A percentile compares a stretch with the other conserved stretches of the same genome.
Conservation (phyloP, 2,888 invertebrate species). For the Chloroclystis v-ata region DNA sequence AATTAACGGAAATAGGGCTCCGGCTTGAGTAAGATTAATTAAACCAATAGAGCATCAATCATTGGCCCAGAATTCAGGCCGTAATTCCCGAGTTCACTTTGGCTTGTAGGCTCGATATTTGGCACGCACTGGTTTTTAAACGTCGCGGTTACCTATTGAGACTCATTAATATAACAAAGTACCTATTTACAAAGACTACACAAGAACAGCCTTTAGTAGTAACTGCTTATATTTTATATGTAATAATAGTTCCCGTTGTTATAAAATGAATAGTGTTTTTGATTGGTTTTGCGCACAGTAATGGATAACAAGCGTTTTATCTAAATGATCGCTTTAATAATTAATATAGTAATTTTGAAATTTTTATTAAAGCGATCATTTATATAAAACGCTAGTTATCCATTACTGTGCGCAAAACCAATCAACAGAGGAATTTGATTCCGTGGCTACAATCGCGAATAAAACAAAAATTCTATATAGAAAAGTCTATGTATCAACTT, state of each 20-base stretch:
- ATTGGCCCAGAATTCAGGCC: constrained; percentile 53
- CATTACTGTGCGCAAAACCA: constrained; percentile 23
- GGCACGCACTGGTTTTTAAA: constrained; percentile 16
- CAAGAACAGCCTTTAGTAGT: no score
- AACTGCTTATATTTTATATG: no score
- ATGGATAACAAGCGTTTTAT: background rate
- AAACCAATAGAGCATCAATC: constrained; percentile 65
- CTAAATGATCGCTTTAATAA: no score
- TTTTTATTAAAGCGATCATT: background rate
- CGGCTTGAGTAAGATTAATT: constrained; percentile 70
- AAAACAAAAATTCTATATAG: constrained; percentile 6
- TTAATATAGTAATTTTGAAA: background rate
- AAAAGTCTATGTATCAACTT: no score
- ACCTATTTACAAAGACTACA: no score
- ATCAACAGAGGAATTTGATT: constrained; percentile 31
- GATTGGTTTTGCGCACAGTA: constrained; percentile 27
- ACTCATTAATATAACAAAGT: no score
- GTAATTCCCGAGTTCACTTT: constrained; percentile 40
- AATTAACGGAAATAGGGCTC: constrained; percentile 52
- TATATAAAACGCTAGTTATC: background rate
- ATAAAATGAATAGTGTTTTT: no score
- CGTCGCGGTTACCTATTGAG: no score
- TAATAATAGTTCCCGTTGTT: no score
- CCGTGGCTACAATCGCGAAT: constrained; percentile 14
- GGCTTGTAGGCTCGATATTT: constrained; percentile 30